phyloP scores from a whole-genome alignment of 30 jellyfish, hydroid and myxozoan species.

The Aurelia sp. region DNA sequence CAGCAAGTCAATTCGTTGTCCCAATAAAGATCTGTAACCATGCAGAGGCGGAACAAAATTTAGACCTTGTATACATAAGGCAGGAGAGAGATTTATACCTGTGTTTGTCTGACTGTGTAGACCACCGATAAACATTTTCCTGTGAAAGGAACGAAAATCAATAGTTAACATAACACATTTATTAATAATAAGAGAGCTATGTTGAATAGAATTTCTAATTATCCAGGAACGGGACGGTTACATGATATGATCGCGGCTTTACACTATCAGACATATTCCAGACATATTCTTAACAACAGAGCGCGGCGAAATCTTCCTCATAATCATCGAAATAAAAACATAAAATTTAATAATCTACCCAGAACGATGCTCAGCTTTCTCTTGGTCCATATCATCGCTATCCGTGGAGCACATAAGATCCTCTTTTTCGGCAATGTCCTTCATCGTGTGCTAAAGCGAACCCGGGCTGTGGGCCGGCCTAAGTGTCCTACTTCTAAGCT shows the following conservation, averaged over 20 bases:
- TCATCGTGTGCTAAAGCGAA: constrained; percentile 45
- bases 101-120: constrained; percentile 90
- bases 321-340: constrained; percentile 4
- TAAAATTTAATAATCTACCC: constrained; percentile 37
- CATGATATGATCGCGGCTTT: neutral
- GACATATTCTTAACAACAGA: constrained; percentile 34
- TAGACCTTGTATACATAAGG: constrained; percentile 1
- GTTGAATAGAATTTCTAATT: too few relatives aligned
- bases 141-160: constrained; percentile 22
- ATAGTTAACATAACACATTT: neutral
- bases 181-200: too few relatives aligned
- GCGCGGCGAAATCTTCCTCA: constrained; percentile 8
- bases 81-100: constrained; percentile 61
- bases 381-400: constrained; percentile 73
- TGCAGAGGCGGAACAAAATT: constrained; percentile 58
- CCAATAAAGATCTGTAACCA: too few relatives aligned
- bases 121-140: constrained; percentile 98
- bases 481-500: constrained; percentile 64
- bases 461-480: constrained; percentile 68
- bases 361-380: constrained; percentile 60
- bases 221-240: constrained; percentile 6
- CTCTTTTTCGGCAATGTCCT: constrained; percentile 69
- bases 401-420: constrained; percentile 66
- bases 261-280: constrained; percentile 38
- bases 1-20: too few relatives aligned